Evolutionary conservation across 2,113 vertebrate species (phyloP).

Genomic region (Rattus rattus): DNA sequence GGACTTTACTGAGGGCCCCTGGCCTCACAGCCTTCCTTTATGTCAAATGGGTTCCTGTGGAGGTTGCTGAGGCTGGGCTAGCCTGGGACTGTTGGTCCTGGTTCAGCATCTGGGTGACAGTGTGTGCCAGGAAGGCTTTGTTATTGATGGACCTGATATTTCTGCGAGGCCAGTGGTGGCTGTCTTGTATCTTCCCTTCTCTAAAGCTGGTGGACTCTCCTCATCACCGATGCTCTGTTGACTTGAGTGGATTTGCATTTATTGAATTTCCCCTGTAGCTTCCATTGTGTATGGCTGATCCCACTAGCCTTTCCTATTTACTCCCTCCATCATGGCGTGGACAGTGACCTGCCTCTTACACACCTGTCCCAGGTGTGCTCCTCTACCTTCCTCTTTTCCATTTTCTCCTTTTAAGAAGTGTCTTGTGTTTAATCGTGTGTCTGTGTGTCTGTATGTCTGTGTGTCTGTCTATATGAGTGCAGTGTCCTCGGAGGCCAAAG

Average conservation of each 20-base stretch:
- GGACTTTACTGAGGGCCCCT: not conserved
- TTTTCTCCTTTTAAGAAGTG: not conserved
- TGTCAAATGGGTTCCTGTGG: not conserved
- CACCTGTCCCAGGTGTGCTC: no score
- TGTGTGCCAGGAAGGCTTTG: no score
- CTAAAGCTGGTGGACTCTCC: not conserved
- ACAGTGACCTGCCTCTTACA: not conserved
- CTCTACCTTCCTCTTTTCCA: not conserved
- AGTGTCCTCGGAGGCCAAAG: not conserved
- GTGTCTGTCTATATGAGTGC: not conserved
- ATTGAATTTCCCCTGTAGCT: not conserved
- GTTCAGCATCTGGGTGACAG: not conserved
- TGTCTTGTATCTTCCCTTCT: not conserved
- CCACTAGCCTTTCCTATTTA: not conserved
- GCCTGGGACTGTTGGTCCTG: not conserved
- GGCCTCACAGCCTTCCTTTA: not conserved
- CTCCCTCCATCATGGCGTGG: not conserved
- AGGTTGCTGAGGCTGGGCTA: not conserved
- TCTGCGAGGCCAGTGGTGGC: not conserved
- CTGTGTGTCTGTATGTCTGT: not conserved
- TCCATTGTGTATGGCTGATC: not conserved
- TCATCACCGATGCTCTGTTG: not conserved
- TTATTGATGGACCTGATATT: not conserved
- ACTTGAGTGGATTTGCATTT: not conserved
- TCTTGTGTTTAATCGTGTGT: not conserved